phyloP scores from a whole-genome alignment of 2,113 vertebrate genomes.

The Nicator chloris region DNA sequence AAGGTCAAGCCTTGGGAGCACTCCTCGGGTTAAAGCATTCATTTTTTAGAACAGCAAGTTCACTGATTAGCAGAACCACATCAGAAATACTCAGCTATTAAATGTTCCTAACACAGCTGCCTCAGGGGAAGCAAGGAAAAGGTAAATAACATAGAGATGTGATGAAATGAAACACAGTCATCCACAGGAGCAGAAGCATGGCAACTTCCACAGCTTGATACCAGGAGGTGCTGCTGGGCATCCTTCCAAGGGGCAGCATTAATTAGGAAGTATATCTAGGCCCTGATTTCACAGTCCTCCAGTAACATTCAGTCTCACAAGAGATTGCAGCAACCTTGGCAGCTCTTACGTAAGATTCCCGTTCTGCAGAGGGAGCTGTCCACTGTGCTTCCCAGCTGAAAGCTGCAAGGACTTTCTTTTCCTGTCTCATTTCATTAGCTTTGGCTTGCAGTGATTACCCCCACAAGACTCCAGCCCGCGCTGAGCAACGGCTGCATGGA shows the following conservation, averaged over 20 bases:
- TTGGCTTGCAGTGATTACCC: neutral
- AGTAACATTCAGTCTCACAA: neutral
- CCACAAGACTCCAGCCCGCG: neutral
- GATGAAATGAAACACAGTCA: neutral
- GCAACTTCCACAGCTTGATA: neutral
- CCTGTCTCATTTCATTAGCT: neutral
- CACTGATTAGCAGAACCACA: neutral
- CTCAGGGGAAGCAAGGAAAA: neutral
- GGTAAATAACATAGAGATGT: neutral
- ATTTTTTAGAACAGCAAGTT: neutral
- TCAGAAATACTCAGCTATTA: neutral
- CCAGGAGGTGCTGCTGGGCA: neutral
- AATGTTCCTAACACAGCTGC: neutral
- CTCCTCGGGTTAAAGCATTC: neutral
- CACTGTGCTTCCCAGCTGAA: neutral
- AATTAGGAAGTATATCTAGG: neutral
- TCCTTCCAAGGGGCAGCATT: neutral
- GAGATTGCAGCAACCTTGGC: neutral
- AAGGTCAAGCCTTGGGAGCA: slow-evolving; percentile 23
- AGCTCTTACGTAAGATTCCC: neutral
- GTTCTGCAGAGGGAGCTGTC: neutral
- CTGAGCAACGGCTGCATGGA: neutral
- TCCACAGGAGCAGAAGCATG: neutral
- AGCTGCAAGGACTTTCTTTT: neutral
- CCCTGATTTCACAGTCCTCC: neutral